phyloP scores from a whole-genome alignment of 2,797 vertebrate species.

The Sciurus vulgaris region DNA sequence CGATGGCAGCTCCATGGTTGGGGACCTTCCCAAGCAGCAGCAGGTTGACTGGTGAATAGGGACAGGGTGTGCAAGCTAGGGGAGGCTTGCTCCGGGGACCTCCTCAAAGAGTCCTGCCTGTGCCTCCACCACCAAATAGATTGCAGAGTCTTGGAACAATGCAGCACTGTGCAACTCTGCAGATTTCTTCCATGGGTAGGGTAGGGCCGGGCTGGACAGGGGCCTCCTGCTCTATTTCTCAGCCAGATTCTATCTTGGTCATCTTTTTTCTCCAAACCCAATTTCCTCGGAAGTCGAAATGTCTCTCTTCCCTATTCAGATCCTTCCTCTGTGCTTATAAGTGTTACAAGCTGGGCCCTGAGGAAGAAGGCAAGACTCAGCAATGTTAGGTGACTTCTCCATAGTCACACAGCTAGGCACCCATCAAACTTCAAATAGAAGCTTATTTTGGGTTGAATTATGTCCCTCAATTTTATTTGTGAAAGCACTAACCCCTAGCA shows the following conservation, averaged over 20 bases:
- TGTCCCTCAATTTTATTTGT: background rate
- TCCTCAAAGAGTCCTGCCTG: background rate
- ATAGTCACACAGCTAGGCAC: background rate
- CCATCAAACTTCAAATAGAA: background rate
- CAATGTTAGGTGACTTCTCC: background rate
- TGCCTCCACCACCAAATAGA: rapidly evolving
- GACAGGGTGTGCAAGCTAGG: too few species aligned
- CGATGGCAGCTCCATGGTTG: background rate
- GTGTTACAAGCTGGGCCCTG: background rate
- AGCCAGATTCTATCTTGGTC: background rate
- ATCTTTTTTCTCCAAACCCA: background rate
- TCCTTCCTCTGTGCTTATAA: background rate
- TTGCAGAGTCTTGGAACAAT: background rate
- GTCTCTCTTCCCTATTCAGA: background rate
- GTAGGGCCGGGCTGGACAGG: background rate
- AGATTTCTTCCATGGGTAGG: too few species aligned
- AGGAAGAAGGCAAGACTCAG: background rate
- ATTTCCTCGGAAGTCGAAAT: background rate
- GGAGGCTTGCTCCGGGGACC: background rate
- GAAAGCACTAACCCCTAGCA: background rate
- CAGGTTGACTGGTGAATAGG: background rate
- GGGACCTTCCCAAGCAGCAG: background rate
- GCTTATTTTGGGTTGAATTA: background rate
- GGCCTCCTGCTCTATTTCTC: background rate
- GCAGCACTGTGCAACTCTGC: rapidly evolving